Percentiles rank a stretch among this genome's conserved stretches.
These are phyloP conservation scores for Philopotamus ludificatus DNA, from an alignment of 1,140 invertebrate genomes.

Conservation along the genomic window DNA sequence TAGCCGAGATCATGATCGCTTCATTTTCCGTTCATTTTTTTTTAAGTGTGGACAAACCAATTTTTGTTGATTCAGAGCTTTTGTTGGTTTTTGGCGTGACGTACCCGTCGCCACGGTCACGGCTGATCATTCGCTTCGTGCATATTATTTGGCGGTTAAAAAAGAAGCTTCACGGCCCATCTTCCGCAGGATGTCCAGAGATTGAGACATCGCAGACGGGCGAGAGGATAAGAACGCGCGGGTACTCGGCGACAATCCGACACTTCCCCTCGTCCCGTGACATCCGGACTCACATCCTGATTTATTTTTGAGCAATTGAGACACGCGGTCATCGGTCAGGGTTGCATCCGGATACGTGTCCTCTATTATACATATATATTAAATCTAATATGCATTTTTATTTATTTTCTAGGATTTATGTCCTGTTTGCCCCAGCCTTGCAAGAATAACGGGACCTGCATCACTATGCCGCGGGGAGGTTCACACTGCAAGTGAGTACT, in stretches of 20 bases:
- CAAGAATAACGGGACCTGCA: conserved; percentile 76
- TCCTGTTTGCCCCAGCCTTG: conserved; percentile 86
- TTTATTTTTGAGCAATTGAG: too few relatives aligned
- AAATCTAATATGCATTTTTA: conserved; percentile 27
- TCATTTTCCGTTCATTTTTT: too few relatives aligned
- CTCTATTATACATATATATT: not conserved
- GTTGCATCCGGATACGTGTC: not conserved
- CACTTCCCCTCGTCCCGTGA: not conserved
- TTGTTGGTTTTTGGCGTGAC: not conserved
- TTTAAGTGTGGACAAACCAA: too few relatives aligned
- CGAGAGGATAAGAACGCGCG: not conserved
- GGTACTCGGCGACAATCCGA: not conserved
- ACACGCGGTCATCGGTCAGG: not conserved
- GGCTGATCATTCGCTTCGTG: not conserved
- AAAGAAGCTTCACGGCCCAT: not conserved
- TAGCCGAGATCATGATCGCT: too few relatives aligned
- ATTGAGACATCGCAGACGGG: not conserved
- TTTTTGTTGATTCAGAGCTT: not conserved
- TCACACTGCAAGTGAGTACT: conserved; percentile 84
- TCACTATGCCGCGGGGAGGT: conserved; percentile 68
- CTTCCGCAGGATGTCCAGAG: not conserved
- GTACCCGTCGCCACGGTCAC: not conserved
- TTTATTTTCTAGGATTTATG: conserved; percentile 71
- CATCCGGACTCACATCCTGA: conserved; percentile 6
- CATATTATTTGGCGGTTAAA: not conserved